Base-by-base conservation (phyloP, 2,888 invertebrate species). In the Zygogramma bicolorata region DNA sequence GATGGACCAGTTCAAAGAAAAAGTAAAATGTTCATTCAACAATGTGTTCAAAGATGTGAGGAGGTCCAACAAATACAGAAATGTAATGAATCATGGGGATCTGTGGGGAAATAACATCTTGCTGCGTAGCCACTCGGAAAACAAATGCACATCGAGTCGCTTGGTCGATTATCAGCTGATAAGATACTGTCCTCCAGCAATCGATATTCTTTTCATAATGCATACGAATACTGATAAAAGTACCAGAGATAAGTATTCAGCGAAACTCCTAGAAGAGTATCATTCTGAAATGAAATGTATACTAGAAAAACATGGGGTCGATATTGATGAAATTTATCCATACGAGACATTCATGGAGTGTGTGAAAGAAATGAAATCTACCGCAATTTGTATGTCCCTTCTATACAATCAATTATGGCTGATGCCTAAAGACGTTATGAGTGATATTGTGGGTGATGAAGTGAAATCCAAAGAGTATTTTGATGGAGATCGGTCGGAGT, bases 171-270 rank as follows among this genome's bases (percentile, higher is more conserved):
- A 78, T 70, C 84, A 85, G 76, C 70, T 78, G 2, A 77, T 80
- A n/a, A 72, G 83, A 42, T 93, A 91, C 82, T 90, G 90, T 18
- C 92, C 93, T 0, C 91, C 92, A 0, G 89, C 91, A 22, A 87
- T 91, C 38, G 93, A 94, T 79, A 86, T 92, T 1, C 88, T 90
- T 83, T 71, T 70, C 22, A 61, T 81, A n/a, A 46, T 82, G 22
- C 79, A 80, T 40, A 58, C 79, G 7, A 78, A 76, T 18, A 77
- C 77, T 10, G 71, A 76, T 49, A 58, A 68, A 2, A 15, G 34
- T 20, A 72, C 68, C 1, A 70, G 82, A 61, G 62, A 68, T 25
- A 73, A 80, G 63, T 68, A 77, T 57, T 61, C 76, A 42, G 40
- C 76, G n/a, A 67, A 75, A n/a, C 57, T 81, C 6, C 62, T 78